A percentile compares a stretch with the other conserved stretches of the same genome.
Evolutionary conservation across 2,888 invertebrate genomes (phyloP).

Genomic region (Drosophila fungiperda): DNA sequence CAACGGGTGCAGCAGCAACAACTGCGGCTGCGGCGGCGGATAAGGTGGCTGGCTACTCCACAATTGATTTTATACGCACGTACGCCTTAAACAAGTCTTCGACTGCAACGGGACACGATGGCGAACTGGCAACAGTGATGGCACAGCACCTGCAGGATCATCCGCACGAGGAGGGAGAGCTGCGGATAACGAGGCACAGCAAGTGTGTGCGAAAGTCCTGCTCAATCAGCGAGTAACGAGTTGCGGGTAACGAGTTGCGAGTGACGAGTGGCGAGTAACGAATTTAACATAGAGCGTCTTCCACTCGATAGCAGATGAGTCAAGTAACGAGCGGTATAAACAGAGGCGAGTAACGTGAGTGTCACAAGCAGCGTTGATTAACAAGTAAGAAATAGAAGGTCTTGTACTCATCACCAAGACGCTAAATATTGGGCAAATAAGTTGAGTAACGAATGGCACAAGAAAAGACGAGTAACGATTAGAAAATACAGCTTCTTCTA

Average conservation of each 20-base stretch:
- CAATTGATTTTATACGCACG: slow-evolving; percentile 97
- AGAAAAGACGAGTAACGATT: too few species aligned
- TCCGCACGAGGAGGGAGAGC: slow-evolving; percentile 89
- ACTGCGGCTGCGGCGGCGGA: slow-evolving; percentile 20
- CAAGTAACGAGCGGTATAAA: background rate
- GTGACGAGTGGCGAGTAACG: background rate
- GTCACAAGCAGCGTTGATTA: too few species aligned
- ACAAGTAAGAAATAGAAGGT: background rate
- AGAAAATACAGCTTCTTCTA: background rate
- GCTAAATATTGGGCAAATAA: background rate
- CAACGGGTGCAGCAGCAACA: background rate
- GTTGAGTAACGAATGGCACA: too few species aligned
- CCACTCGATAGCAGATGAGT: background rate
- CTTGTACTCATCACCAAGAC: background rate
- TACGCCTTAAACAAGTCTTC: slow-evolving; percentile 92
- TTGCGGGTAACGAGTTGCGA: background rate
- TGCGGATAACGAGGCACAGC: slow-evolving; percentile 93
- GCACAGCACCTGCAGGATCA: slow-evolving; percentile 86
- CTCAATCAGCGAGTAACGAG: slow-evolving; percentile 87
- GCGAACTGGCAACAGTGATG: slow-evolving; percentile 68
- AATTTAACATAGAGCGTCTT: too few species aligned
- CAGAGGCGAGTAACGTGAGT: background rate
- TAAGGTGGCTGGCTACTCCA: slow-evolving; percentile 69
- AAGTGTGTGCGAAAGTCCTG: slow-evolving; percentile 88
- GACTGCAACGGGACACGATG: slow-evolving; percentile 58